Evolutionary conservation across 2,113 vertebrate species (phyloP).

Genomic region (Peucedramus taeniatus): DNA sequence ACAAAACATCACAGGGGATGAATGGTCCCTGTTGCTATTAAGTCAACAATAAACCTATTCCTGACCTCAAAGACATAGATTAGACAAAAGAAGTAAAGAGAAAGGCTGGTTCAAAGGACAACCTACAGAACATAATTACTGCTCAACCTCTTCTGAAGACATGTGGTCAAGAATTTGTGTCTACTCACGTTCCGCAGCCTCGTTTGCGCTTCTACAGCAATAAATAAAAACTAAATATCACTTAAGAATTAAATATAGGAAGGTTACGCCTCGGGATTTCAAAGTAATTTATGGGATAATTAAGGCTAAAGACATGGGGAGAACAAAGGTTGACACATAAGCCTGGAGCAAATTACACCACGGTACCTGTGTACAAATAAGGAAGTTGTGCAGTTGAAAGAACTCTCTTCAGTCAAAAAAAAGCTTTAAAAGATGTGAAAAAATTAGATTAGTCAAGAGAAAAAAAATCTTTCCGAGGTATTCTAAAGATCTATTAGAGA

Average conservation of each 20-base stretch:
- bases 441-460: background rate
- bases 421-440: background rate
- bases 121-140: background rate
- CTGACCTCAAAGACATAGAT: background rate
- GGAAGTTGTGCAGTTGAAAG: background rate
- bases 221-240: slow-evolving; percentile 25
- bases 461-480: background rate
- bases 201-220: background rate
- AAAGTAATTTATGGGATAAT: slow-evolving; percentile 25
- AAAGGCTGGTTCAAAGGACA: background rate
- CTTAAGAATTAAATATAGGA: background rate
- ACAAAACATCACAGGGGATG: background rate
- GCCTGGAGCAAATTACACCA: background rate
- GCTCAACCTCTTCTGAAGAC: background rate
- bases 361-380: background rate
- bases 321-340: background rate
- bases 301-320: background rate
- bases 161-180: background rate
- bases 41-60: background rate
- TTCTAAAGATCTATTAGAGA: background rate
- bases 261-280: background rate
- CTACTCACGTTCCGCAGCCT: background rate
- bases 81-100: background rate
- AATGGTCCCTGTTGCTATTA: background rate
- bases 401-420: background rate